These are phyloP conservation scores for Trissonchulus latispiculum DNA, from an alignment of 2,888 invertebrate species.

Conservation along the genomic window DNA sequence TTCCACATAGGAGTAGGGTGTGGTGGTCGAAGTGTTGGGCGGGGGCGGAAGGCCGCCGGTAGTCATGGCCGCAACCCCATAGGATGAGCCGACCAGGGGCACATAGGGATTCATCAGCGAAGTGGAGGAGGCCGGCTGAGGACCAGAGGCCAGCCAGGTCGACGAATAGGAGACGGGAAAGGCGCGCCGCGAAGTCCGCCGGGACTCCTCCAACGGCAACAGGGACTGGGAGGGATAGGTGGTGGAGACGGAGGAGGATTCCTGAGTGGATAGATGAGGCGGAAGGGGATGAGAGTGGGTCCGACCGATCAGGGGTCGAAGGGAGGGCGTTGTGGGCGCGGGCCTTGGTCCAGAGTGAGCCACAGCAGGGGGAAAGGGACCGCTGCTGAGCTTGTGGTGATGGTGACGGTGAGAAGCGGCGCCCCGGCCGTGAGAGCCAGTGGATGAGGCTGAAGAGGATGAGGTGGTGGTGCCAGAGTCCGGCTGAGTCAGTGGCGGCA, in stretches of 20 bases:
- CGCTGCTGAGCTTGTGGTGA: not conserved
- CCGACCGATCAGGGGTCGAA: not conserved
- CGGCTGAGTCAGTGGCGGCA: not conserved
- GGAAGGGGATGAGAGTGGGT: not conserved
- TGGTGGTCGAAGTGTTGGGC: too few relatives aligned
- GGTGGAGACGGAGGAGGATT: not conserved
- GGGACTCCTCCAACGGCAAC: not conserved
- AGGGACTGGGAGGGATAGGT: not conserved
- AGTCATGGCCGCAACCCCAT: too few relatives aligned
- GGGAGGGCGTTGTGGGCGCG: too few relatives aligned
- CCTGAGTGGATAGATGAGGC: not conserved
- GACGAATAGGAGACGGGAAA: not conserved
- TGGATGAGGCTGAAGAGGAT: not conserved
- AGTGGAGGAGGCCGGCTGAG: too few relatives aligned
- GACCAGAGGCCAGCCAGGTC: too few relatives aligned
- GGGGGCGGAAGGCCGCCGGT: too few relatives aligned
- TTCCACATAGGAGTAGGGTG: not conserved
- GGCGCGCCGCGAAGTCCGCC: not conserved
- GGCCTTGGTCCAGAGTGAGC: not conserved
- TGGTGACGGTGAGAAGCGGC: not conserved
- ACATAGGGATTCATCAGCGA: too few relatives aligned
- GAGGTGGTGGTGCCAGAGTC: not conserved
- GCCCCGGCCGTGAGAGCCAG: too few relatives aligned
- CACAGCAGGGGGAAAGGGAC: not conserved
- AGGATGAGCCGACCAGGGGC: too few relatives aligned